A percentile compares a stretch with the other conserved stretches of the same genome.
Conservation (phyloP, 2,888 invertebrate genomes). For the Nephrotoma appendiculata region DNA sequence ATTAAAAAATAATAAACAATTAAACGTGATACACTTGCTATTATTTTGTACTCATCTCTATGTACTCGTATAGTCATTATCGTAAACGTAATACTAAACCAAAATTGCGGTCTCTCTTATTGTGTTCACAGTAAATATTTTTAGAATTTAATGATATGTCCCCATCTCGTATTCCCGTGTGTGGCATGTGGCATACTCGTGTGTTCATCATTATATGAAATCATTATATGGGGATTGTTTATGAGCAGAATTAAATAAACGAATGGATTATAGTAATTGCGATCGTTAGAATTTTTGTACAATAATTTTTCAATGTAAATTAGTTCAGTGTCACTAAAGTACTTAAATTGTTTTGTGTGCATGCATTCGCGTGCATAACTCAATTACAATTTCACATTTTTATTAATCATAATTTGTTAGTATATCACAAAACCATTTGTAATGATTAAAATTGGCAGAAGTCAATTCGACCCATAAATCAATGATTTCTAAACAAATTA, state of each 20-base stretch:
- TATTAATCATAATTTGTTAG: neutral
- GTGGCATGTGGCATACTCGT: neutral
- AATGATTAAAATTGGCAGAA: neutral
- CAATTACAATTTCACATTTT: too few relatives aligned
- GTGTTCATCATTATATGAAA: neutral
- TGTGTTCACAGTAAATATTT: neutral
- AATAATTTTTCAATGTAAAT: too few relatives aligned
- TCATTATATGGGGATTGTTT: neutral
- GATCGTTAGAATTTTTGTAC: too few relatives aligned
- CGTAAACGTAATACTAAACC: neutral
- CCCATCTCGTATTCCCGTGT: neutral
- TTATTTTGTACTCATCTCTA: neutral
- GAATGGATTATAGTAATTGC: too few relatives aligned
- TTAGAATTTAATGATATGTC: neutral
- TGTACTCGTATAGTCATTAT: neutral
- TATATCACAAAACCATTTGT: too few relatives aligned
- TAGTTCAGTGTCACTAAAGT: too few relatives aligned
- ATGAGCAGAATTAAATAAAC: too few relatives aligned
- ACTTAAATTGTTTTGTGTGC: neutral
- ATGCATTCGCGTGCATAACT: neutral
- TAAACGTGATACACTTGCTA: neutral
- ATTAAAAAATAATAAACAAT: neutral
- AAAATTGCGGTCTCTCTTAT: neutral
- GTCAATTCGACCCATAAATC: neutral
- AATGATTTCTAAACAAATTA: neutral